Conservation (phyloP, 2,888 invertebrate genomes). For the Cataglyphis rosenhaueri region DNA sequence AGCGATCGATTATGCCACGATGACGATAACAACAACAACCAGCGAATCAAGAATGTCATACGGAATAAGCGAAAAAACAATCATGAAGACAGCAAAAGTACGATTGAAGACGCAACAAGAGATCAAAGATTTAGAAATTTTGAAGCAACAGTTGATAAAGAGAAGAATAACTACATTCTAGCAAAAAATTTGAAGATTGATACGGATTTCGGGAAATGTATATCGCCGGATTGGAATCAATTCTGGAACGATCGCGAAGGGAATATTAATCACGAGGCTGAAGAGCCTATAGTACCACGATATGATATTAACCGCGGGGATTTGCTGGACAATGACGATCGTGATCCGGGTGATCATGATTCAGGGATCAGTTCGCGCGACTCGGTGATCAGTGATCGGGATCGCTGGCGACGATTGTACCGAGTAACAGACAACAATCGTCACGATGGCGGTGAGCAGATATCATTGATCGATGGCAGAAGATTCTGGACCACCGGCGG, state of each 20-base stretch:
- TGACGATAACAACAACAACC: not conserved
- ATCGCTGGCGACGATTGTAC: conserved; percentile 58
- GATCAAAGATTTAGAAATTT: not conserved
- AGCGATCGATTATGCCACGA: not conserved
- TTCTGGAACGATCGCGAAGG: not conserved
- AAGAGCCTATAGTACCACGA: conserved; percentile 19
- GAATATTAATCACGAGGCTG: not conserved
- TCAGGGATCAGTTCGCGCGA: conserved; percentile 76
- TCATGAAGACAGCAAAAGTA: not conserved
- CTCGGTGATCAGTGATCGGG: conserved; percentile 8
- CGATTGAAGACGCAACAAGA: not conserved
- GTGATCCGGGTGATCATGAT: conserved; percentile 66
- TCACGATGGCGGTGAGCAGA: conserved; percentile 49
- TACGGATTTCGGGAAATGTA: not conserved
- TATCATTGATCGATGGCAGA: conserved; percentile 67
- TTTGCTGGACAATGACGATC: conserved; percentile 47
- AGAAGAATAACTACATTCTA: not conserved
- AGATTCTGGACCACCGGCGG: conserved; percentile 73
- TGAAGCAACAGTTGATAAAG: not conserved
- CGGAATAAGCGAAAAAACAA: not conserved
- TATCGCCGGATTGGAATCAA: not conserved
- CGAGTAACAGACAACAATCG: conserved; percentile 36
- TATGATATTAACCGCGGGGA: conserved; percentile 2
- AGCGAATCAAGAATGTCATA: not conserved
- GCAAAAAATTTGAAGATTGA: too few species aligned